Evolutionary conservation across 2,888 invertebrate genomes (phyloP), one percentile per base, ranked within the genome.

Genomic region (Synergus umbraculus): DNA sequence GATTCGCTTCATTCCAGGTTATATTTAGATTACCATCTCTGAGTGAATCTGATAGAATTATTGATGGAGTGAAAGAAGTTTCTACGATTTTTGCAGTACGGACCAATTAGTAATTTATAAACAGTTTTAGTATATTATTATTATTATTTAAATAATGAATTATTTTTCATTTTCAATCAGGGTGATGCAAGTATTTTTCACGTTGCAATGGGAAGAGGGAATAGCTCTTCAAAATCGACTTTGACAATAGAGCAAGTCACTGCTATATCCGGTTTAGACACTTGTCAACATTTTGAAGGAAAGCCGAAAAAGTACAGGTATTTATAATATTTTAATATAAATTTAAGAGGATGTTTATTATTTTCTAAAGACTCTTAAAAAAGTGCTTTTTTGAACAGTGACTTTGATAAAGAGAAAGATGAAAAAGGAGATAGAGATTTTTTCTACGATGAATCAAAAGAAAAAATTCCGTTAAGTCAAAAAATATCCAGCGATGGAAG

Each of bases 21-120:
- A 97, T 97, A 88, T 97, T 97, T 91, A 94, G 97, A 37, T 92
- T 97, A 54, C 97, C 97, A 3, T 96, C 97, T 0, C 94, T 96
- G 77, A 94, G 94, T 86, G 96, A 95, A 86, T 94, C 94, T 1
- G 92, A 92, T 4, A 89, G 87, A 82, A 87, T 87, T 12, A 86
- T 89, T 10, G 95, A 96, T 79, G 96, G 96, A 4, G 94, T 96
- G 73, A 93, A 96, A 67, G 95, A 95, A 91, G 96, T 97, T 86
- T 95, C 96, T 5, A 96, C 97, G 3, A 96, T 97, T 85, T 97
- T 96, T 88, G 96, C 97, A 73, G 97, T 96, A 92, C 92, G 89
- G 13, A 63, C 29, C 18, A 64, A 44, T 3, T 63, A 12, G 18
- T 15, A 63, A 67, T 58, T 15, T 58, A 18, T 43, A 9, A n/a